Conservation (phyloP, 1,140 invertebrate species). For the Atta cephalotes region DNA sequence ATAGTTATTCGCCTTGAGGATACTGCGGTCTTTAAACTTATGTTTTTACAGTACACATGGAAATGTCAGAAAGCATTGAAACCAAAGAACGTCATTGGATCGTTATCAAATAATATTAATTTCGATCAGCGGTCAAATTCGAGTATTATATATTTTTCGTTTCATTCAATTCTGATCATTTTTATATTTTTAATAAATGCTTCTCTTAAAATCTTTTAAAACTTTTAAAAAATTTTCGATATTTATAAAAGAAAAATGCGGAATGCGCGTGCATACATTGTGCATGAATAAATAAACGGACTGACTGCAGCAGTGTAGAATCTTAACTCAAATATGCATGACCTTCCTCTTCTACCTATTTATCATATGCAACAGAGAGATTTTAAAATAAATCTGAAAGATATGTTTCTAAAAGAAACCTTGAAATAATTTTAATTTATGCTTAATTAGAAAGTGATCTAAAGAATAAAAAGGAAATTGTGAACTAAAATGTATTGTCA, state of each 20-base stretch:
- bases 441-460: neutral
- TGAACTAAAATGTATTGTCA: neutral
- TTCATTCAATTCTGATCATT: neutral
- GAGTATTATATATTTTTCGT: neutral
- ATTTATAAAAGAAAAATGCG: neutral
- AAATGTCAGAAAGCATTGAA: conserved; percentile 15
- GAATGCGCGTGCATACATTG: neutral
- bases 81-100: neutral
- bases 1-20: conserved; percentile 82
- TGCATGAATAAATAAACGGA: neutral
- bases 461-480: neutral
- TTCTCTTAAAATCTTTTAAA: neutral
- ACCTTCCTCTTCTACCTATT: neutral
- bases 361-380: neutral
- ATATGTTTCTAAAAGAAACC: neutral
- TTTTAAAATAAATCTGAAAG: neutral
- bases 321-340: neutral
- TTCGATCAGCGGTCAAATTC: neutral
- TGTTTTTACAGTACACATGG: conserved; percentile 76
- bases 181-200: conserved; percentile 8
- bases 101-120: neutral
- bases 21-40: conserved; percentile 80
- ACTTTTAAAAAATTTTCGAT: neutral
- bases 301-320: neutral
- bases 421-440: conserved; percentile 11